phyloP scores from a whole-genome alignment of 2,797 vertebrate genomes.

The Coregonus ussuriensis region DNA sequence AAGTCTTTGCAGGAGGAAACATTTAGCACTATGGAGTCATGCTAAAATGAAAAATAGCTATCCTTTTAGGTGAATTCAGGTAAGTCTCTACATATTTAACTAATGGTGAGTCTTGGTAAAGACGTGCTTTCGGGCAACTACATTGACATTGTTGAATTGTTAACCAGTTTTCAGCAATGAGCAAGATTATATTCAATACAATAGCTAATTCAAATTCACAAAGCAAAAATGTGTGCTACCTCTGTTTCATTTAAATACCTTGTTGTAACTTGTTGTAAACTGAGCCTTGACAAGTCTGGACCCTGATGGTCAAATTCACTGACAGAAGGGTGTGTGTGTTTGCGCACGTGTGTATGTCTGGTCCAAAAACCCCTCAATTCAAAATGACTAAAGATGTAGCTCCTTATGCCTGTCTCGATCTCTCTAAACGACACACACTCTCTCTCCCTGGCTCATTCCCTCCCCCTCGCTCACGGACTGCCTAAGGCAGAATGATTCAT shows the following conservation, averaged over 20 bases:
- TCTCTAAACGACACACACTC: constrained; percentile 27
- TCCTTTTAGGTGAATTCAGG: constrained; percentile 49
- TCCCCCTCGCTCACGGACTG: constrained; percentile 58
- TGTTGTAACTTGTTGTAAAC: background rate
- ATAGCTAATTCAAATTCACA: constrained; percentile 22
- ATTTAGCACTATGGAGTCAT: constrained; percentile 8
- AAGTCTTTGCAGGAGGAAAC: constrained; percentile 49
- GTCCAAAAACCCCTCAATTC: constrained; percentile 33
- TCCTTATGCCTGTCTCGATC: constrained; percentile 40
- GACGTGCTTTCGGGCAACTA: constrained; percentile 13
- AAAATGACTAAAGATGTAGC: constrained; percentile 37
- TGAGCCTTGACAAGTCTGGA: background rate
- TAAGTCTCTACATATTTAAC: constrained; percentile 10
- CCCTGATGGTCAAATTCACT: background rate
- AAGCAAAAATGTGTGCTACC: constrained; percentile 31
- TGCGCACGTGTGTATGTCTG: background rate
- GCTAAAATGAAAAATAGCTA: constrained; percentile 27
- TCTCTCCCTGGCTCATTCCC: constrained; percentile 24
- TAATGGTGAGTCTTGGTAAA: constrained; percentile 34
- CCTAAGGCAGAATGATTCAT: constrained; percentile 84
- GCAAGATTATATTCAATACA: constrained; percentile 54
- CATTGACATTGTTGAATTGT: background rate
- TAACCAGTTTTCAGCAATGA: constrained; percentile 25
- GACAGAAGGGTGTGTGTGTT: background rate
- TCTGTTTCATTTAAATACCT: background rate